A percentile compares a stretch with the other conserved stretches of the same genome.
These are phyloP conservation scores for Lethrus apterus DNA, from an alignment of 1,140 invertebrate genomes.

Conservation along the genomic window DNA sequence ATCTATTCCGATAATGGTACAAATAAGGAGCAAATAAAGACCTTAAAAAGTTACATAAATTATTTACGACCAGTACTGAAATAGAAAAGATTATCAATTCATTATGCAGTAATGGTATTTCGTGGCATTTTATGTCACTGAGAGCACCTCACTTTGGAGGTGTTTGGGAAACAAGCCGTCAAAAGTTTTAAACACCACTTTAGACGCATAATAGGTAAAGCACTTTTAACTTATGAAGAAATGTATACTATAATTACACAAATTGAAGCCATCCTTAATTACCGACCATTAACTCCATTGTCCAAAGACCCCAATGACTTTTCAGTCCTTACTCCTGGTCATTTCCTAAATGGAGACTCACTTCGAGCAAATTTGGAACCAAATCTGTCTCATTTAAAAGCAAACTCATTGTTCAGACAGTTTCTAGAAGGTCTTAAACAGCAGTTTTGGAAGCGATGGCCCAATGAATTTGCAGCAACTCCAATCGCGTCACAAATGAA, in stretches of 20 bases:
- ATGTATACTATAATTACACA: too few relatives aligned
- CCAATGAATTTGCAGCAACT: not conserved
- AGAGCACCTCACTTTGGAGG: too few relatives aligned
- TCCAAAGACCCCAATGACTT: not conserved
- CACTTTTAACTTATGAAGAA: too few relatives aligned
- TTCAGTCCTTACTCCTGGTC: too few relatives aligned
- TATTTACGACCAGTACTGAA: constrained; percentile 1
- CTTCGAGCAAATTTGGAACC: not conserved
- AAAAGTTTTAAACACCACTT: not conserved
- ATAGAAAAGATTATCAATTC: not conserved
- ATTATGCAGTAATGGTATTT: not conserved
- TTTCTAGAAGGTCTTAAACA: not conserved
- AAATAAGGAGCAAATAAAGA: constrained; percentile 17
- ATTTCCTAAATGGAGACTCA: not conserved
- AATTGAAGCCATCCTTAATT: too few relatives aligned
- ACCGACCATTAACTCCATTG: not conserved
- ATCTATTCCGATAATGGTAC: constrained; percentile 20
- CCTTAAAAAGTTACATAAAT: constrained; percentile 9
- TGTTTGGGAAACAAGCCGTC: not conserved
- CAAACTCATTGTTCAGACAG: not conserved
- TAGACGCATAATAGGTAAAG: too few relatives aligned
- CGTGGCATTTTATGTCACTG: not conserved
- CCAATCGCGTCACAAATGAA: not conserved
- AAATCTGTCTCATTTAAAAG: not conserved
- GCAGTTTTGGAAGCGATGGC: not conserved